phyloP scores from a whole-genome alignment of 1,140 invertebrate species.

The Zaprionus tsacasi region DNA sequence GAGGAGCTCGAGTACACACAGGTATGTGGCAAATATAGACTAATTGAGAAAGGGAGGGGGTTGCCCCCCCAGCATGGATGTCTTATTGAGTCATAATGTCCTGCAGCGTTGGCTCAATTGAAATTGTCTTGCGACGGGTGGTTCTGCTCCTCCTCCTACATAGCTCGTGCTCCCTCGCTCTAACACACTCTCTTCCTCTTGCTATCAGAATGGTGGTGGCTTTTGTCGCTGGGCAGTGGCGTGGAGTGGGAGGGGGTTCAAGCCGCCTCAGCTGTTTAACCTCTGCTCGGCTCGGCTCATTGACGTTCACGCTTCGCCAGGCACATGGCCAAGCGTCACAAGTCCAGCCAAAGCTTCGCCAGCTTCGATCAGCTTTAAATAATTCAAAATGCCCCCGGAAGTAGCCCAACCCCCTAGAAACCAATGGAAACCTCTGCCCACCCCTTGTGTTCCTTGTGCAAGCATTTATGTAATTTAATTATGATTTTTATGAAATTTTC shows the following conservation, averaged over 20 bases:
- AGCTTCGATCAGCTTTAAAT: conserved; percentile 77
- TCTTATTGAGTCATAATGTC: conserved; percentile 75
- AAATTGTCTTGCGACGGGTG: conserved; percentile 63
- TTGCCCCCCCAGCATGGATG: too few relatives aligned
- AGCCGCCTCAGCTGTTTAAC: conserved; percentile 71
- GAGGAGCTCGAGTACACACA: conserved; percentile 82
- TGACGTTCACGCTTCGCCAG: conserved; percentile 72
- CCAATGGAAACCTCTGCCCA: neutral
- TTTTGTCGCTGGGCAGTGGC: conserved; percentile 19
- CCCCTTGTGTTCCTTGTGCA: neutral
- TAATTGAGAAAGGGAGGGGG: conserved; percentile 12
- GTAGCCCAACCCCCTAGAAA: conserved; percentile 19
- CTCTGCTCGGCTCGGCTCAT: conserved; percentile 45
- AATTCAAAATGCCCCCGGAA: conserved; percentile 71
- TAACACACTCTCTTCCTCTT: conserved; percentile 3
- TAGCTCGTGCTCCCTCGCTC: conserved; percentile 2
- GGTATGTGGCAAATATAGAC: conserved; percentile 51
- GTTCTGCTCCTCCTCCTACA: conserved; percentile 9
- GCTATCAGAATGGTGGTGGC: conserved; percentile 51
- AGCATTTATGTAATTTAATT: conserved; percentile 38
- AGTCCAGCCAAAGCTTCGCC: conserved; percentile 45
- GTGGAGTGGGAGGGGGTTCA: conserved; percentile 19
- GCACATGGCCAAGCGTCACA: conserved; percentile 43
- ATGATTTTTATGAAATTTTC: conserved; percentile 31
- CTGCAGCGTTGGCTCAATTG: conserved; percentile 76